Evolutionary conservation across 2,113 vertebrate genomes (phyloP), one percentile per base, ranked within the genome.

Genomic region (Dasyprocta punctata): DNA sequence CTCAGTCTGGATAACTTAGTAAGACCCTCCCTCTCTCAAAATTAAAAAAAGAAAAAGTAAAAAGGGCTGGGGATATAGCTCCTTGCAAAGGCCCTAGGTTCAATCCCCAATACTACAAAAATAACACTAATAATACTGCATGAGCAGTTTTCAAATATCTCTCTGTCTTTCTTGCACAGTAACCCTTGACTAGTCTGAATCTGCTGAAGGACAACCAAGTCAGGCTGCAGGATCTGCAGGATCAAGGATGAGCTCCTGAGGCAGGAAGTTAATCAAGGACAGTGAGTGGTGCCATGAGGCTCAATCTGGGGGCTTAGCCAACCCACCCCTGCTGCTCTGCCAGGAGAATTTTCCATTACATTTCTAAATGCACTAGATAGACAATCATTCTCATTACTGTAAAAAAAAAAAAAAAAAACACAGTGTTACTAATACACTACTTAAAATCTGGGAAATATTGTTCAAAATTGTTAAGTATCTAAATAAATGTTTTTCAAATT

Each of bases 401-500:
- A 82, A 88, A 73, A 92, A 89, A 65, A 63, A 92, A 63, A 78
- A 0, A 16, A 16, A n/a, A n/a, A n/a, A n/a, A n/a, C n/a, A 14
- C 11, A 28, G 38, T 28, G 63, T 84, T 87, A 89, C 22, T 82
- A 86, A 88, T 49, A 82, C 0, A 8, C 61, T 69, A 85, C 81
- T 83, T 91, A 89, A 95, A 93, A 90, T 93, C 49, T 77, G 36
- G 58, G n/a, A 90, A 86, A 92, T 49, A 52, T 33, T 78, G 19
- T 91, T 71, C 77, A 93, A 95, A 71, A n/a, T 75, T 93, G 58
- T 81, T 69, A 90, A n/a, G 22, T 77, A 77, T 47, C 41, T 75
- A 92, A 92, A 92, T 75, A 90, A 94, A 65, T 10, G 24, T 85
- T 75, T 97, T 97, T 56, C 56, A 93, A 93, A 93, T 38, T 95